Conservation (phyloP, 92 coral and sea anemone species). For the Parazoanthus atlanticus region DNA sequence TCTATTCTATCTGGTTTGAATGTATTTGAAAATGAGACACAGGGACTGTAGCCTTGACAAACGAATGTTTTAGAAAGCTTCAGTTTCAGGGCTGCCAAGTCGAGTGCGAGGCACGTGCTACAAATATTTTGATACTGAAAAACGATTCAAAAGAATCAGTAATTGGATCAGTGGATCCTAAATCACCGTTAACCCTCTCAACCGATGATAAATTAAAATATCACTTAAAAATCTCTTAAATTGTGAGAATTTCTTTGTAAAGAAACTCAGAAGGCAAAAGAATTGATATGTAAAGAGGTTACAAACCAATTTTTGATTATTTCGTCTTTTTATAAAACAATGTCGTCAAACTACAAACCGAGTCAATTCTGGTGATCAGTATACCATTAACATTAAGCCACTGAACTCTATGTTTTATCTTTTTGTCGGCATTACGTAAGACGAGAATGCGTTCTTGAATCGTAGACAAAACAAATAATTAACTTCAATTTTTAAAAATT, state of each 20-base stretch:
- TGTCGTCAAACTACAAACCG: too few species aligned
- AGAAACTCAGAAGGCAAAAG: neutral
- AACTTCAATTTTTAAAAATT: neutral
- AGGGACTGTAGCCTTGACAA: neutral
- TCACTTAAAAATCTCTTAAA: neutral
- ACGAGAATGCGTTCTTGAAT: neutral
- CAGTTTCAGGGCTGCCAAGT: neutral
- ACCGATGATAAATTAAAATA: neutral
- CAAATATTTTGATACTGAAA: neutral
- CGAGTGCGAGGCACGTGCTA: neutral
- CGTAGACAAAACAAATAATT: neutral
- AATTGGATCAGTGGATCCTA: neutral
- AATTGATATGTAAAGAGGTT: too few species aligned
- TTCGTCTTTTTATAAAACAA: neutral
- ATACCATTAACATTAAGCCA: neutral
- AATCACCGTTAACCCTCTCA: neutral
- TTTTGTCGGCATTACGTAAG: neutral
- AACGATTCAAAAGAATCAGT: neutral
- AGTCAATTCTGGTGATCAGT: too few species aligned
- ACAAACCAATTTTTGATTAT: too few species aligned
- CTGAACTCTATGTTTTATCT: neutral
- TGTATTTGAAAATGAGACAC: neutral
- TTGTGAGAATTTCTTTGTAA: neutral
- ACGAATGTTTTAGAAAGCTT: neutral
- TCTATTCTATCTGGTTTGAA: neutral